phyloP scores from a whole-genome alignment of 2,113 vertebrate species.

The Tachycineta bicolor region DNA sequence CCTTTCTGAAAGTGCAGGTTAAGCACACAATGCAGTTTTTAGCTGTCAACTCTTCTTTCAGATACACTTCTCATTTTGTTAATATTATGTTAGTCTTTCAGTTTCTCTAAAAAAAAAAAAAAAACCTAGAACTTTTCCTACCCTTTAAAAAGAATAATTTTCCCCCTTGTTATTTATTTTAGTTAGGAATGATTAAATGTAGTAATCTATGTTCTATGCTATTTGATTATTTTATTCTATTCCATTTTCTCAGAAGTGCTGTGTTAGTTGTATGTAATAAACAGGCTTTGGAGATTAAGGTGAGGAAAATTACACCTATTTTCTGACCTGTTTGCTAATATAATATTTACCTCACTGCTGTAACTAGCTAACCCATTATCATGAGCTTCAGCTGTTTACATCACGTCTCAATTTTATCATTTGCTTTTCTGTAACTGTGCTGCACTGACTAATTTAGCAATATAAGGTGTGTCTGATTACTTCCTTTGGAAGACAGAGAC shows the following conservation, averaged over 20 bases:
- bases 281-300: not conserved
- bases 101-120: not conserved
- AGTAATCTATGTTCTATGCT: not conserved
- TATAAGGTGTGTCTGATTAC: not conserved
- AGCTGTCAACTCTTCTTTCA: not conserved
- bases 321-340: not conserved
- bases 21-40: not conserved
- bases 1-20: not conserved
- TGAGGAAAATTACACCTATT: not conserved
- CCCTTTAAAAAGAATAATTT: not conserved
- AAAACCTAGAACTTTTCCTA: not conserved
- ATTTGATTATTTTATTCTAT: not conserved
- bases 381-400: conserved; percentile 11
- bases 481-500: not conserved
- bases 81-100: not conserved
- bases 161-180: not conserved
- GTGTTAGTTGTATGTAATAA: not conserved
- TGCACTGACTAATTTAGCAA: not conserved
- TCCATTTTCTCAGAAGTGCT: not conserved
- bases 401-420: not conserved
- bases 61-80: not conserved
- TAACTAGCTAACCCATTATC: conserved; percentile 6
- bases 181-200: not conserved
- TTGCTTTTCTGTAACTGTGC: conserved; percentile 5
- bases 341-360: not conserved